Evolutionary conservation across 2,113 vertebrate genomes (phyloP).

Genomic region (Copsychus sechellarum): DNA sequence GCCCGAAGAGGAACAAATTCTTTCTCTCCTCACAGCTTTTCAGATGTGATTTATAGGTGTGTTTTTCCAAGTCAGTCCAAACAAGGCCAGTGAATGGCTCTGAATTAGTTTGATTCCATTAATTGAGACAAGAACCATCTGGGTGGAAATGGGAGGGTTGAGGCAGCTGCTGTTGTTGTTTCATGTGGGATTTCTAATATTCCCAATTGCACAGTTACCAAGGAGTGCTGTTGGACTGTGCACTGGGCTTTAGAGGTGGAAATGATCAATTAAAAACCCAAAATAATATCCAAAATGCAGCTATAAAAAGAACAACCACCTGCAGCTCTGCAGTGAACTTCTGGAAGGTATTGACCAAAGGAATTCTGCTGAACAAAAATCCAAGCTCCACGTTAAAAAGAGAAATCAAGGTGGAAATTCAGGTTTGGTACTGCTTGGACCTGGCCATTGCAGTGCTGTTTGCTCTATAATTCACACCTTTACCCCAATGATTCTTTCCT

Average conservation of each 20-base stretch:
- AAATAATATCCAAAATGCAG: not conserved
- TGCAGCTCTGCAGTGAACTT: not conserved
- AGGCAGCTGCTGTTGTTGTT: not conserved
- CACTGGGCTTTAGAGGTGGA: not conserved
- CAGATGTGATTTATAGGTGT: slow-evolving; percentile 45
- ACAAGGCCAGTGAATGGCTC: not conserved
- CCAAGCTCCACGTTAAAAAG: not conserved
- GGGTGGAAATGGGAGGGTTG: slow-evolving; percentile 5
- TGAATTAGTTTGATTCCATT: not conserved
- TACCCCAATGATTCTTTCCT: not conserved
- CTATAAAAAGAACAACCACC: not conserved
- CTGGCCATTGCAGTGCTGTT: not conserved
- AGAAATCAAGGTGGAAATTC: not conserved
- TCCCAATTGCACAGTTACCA: not conserved
- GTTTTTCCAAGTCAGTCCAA: slow-evolving; percentile 40
- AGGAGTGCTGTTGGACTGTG: not conserved
- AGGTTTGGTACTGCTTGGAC: not conserved
- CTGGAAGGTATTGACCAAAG: not conserved
- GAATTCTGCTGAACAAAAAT: not conserved
- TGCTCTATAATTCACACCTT: not conserved
- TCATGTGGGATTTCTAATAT: not conserved
- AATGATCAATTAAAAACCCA: not conserved
- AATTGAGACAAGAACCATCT: slow-evolving; percentile 18
- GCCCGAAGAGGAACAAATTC: not conserved
- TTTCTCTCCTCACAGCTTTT: not conserved